Evolutionary conservation across 1,140 invertebrate genomes (phyloP).

Genomic region (Solenopsis fugax): DNA sequence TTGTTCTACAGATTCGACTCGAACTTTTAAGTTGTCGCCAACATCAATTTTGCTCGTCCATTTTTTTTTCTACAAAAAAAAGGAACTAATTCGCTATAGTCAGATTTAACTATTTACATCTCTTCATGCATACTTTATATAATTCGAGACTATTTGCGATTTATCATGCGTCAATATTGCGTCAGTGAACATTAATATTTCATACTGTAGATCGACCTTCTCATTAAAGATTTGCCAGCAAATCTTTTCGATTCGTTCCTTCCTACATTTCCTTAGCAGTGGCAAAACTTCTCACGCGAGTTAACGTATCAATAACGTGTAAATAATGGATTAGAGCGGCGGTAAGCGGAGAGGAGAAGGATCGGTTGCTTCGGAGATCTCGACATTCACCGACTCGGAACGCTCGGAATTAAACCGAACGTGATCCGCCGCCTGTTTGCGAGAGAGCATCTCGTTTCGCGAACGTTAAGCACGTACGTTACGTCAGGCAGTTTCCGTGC

Average conservation of each 20-base stretch:
- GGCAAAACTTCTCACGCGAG: neutral
- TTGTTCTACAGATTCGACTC: neutral
- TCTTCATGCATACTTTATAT: neutral
- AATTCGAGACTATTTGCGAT: neutral
- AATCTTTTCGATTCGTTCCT: neutral
- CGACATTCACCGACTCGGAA: neutral
- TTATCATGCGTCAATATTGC: neutral
- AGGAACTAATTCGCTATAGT: neutral
- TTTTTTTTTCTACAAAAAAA: neutral
- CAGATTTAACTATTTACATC: neutral
- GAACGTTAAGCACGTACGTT: slow-evolving; percentile 48
- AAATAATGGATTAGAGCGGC: neutral
- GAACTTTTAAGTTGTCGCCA: neutral
- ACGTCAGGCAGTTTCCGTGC: slow-evolving; percentile 54
- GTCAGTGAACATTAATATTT: neutral
- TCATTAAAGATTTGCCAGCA: neutral
- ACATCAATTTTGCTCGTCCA: neutral
- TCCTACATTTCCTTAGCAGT: neutral
- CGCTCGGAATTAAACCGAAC: slow-evolving; percentile 36
- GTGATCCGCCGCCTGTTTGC: slow-evolving; percentile 18
- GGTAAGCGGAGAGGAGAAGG: neutral
- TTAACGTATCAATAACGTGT: neutral
- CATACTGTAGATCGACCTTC: neutral
- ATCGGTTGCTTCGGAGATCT: neutral
- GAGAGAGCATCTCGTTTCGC: slow-evolving; percentile 28